Evolutionary conservation across 2,888 invertebrate genomes (phyloP), one percentile per base, ranked within the genome.

Genomic region (Empis livida): DNA sequence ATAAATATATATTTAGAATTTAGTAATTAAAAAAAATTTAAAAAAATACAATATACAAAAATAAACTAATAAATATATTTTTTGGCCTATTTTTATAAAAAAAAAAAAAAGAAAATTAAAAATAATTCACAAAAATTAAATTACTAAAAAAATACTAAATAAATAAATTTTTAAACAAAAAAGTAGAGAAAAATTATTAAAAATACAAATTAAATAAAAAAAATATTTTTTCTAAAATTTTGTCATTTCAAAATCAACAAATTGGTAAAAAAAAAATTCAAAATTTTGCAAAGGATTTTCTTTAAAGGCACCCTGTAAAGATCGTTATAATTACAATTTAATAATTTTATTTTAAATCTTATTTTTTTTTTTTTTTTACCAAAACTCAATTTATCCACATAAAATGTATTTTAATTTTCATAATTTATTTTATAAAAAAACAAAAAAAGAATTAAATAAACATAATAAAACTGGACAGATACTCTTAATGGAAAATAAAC

Each of bases 21-120:
- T 27, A 27, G 23, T 8, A 27, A 9, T 27, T 6, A 27, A 27
- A 6, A 27, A 27, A 27, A 8, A 6, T 8, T 8, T 27, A 8
- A 20, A 8, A 27, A 6, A 8, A 45, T 54, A 39, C n/a, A 54
- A 56, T 51, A 61, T 8, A 27, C 23, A 8, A 27, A 27, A 20
- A 20, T 20, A n/a, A n/a, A n/a, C 20, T 27, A 27, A 27, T 27
- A 27, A 27, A 27, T 59, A 57, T 62, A 62, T 27, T 62, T 62
- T 61, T 61, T 61, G 61, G 61, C 61, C 61, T 61, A 61, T 61
- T 62, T 60, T 61, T 60, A 60, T 60, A 61, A 55, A 57, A 55
- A 49, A 51, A 38, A 35, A 20, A 37, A n/a, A 47, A 38, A 41
- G 30, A 30, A n/a, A 30, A 41, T 23, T 32, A 32, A 4, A 16